Evolutionary conservation across 2,797 vertebrate genomes (phyloP).

Genomic region (Hipposideros larvatus): DNA sequence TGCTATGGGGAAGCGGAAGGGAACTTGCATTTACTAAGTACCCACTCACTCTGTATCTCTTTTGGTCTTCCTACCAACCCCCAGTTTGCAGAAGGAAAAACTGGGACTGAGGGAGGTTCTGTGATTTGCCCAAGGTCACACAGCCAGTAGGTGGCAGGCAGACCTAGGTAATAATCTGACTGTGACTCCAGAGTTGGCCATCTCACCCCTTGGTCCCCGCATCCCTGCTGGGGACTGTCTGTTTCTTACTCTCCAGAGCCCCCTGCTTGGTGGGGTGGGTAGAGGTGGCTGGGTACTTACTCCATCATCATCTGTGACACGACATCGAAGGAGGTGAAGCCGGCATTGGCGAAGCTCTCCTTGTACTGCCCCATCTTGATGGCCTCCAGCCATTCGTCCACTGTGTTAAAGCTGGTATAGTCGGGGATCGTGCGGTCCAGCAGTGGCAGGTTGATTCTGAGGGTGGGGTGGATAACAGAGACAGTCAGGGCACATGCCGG

Average conservation of each 20-base stretch:
- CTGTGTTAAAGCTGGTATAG: slow-evolving; percentile 98
- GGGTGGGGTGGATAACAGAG: slow-evolving; percentile 35
- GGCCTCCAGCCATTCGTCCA: slow-evolving; percentile 99
- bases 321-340: slow-evolving; percentile 96
- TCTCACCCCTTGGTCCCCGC: background rate
- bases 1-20: background rate
- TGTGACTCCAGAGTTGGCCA: background rate
- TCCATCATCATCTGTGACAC: slow-evolving; percentile 99
- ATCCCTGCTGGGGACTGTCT: background rate
- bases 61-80: background rate
- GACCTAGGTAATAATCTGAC: background rate
- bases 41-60: background rate
- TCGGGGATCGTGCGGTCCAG: slow-evolving; percentile 98
- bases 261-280: accelerated
- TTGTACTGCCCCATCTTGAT: slow-evolving; percentile 99
- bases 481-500: background rate
- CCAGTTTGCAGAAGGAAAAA: background rate
- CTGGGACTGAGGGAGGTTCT: background rate
- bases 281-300: slow-evolving; percentile 90
- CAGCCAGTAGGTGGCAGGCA: background rate
- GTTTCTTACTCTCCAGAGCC: background rate
- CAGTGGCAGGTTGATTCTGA: slow-evolving; percentile 96
- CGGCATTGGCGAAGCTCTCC: slow-evolving; percentile 96
- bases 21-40: background rate
- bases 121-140: background rate